phyloP scores from a whole-genome alignment of 2,113 vertebrate species.

The Vombatus ursinus region DNA sequence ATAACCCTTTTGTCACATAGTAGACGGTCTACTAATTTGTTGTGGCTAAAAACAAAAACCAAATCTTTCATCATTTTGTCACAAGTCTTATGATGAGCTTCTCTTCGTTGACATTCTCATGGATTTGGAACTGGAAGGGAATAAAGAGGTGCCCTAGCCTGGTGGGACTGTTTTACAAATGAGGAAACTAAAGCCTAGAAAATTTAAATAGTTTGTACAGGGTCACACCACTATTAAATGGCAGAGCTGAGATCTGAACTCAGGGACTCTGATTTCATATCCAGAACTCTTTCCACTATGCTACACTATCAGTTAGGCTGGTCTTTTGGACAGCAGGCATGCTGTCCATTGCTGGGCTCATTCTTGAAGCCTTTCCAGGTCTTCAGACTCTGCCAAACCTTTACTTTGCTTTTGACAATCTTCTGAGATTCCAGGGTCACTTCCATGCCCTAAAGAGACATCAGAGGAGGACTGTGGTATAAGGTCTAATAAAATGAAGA shows the following conservation, averaged over 20 bases:
- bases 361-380: neutral
- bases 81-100: neutral
- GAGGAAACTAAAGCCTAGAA: neutral
- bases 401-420: neutral
- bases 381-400: neutral
- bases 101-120: neutral
- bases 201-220: neutral
- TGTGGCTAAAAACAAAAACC: neutral
- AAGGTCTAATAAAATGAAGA: conserved; percentile 53
- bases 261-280: neutral
- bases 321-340: neutral
- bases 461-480: neutral
- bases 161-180: neutral
- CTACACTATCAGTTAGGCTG: neutral
- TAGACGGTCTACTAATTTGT: neutral
- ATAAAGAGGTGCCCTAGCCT: neutral
- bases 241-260: neutral
- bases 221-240: neutral
- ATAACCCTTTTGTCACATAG: neutral
- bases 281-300: neutral
- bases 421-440: neutral
- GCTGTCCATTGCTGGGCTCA: neutral
- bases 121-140: neutral
- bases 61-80: neutral
- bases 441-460: neutral